These are phyloP conservation scores for Nesidiocoris tenuis DNA, from an alignment of 2,888 invertebrate genomes.

Conservation along the genomic window DNA sequence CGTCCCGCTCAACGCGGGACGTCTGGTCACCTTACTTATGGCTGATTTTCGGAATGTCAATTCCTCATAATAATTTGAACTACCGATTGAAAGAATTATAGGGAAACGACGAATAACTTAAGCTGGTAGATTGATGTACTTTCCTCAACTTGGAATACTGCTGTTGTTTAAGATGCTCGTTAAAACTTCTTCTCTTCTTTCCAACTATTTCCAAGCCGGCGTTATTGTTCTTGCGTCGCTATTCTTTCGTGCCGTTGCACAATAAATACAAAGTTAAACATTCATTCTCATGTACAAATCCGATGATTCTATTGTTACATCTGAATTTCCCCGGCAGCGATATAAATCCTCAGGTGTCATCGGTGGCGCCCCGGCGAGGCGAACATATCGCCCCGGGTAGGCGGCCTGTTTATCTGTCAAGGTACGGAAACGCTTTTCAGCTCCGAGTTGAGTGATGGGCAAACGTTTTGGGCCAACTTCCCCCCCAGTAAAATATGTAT, in stretches of 20 bases:
- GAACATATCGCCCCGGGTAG: background rate
- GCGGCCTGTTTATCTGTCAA: background rate
- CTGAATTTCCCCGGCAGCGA: background rate
- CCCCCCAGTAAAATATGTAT: constrained; percentile 19
- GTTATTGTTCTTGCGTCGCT: too few relatives aligned
- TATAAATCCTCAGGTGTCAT: background rate
- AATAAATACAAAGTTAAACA: background rate
- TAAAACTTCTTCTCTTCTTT: too few relatives aligned
- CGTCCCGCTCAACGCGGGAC: too few relatives aligned
- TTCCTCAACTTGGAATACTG: too few relatives aligned
- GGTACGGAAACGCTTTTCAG: background rate
- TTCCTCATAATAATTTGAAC: too few relatives aligned
- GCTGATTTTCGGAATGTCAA: too few relatives aligned
- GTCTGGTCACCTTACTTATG: too few relatives aligned
- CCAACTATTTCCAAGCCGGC: too few relatives aligned
- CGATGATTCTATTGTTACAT: background rate
- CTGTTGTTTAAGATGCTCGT: too few relatives aligned
- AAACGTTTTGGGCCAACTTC: background rate
- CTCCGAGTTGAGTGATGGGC: background rate
- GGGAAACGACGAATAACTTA: too few relatives aligned
- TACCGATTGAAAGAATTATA: too few relatives aligned
- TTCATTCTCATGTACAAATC: background rate
- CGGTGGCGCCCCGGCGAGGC: background rate
- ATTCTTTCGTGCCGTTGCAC: background rate
- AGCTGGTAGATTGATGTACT: too few relatives aligned